Evolutionary conservation across 2,888 invertebrate species (phyloP).

Genomic region (Philopedon plagiatum): DNA sequence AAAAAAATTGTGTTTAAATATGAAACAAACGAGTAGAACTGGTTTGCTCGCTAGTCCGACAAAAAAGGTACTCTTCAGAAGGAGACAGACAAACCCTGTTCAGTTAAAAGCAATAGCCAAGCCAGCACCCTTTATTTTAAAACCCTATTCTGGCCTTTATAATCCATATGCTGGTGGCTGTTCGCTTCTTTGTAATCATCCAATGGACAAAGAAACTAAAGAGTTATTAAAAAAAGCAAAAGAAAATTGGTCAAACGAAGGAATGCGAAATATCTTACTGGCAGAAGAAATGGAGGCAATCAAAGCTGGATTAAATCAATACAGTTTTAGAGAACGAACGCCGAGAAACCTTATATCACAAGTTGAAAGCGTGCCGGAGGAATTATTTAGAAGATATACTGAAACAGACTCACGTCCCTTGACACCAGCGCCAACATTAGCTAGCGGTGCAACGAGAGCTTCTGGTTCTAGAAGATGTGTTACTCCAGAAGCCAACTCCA

Average conservation of each 20-base stretch:
- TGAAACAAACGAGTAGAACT: slow-evolving; percentile 74
- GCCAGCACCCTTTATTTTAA: slow-evolving; percentile 81
- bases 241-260: slow-evolving; percentile 75
- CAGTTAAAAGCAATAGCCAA: slow-evolving; percentile 75
- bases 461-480: slow-evolving; percentile 78
- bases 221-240: slow-evolving; percentile 81
- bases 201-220: slow-evolving; percentile 81
- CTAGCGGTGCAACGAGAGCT: slow-evolving; percentile 80
- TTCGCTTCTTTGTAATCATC: slow-evolving; percentile 89
- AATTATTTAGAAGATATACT: slow-evolving; percentile 82
- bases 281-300: slow-evolving; percentile 66
- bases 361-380: slow-evolving; percentile 81
- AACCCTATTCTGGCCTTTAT: slow-evolving; percentile 85
- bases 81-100: slow-evolving; percentile 59
- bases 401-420: slow-evolving; percentile 88
- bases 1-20: slow-evolving; percentile 33
- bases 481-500: slow-evolving; percentile 78
- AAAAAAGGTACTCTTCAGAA: slow-evolving; percentile 60
- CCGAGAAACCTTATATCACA: slow-evolving; percentile 18
- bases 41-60: slow-evolving; percentile 75
- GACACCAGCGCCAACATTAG: slow-evolving; percentile 84
- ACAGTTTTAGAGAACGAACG: slow-evolving; percentile 36
- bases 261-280: slow-evolving; percentile 57
- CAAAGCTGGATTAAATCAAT: slow-evolving; percentile 58
- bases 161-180: slow-evolving; percentile 87